Percentiles rank a stretch among this genome's conserved stretches.
These are phyloP conservation scores for Hyposoter didymator DNA, from an alignment of 2,888 invertebrate species.

Conservation along the genomic window DNA sequence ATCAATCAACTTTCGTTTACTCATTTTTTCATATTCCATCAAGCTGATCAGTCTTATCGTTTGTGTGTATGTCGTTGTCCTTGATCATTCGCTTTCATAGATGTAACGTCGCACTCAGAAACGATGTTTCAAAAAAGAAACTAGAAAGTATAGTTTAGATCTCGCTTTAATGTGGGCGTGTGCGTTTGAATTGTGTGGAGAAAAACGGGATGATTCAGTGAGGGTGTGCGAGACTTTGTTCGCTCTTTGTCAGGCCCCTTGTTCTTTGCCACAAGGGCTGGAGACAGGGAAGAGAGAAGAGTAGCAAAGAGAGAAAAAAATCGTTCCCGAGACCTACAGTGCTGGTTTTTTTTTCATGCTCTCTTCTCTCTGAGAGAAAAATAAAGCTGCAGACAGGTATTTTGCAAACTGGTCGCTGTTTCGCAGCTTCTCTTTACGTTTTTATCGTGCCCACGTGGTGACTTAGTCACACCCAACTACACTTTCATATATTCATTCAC, in stretches of 20 bases:
- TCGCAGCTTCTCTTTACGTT: conserved; percentile 6
- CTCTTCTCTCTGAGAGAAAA: conserved; percentile 13
- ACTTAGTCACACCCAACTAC: conserved; percentile 37
- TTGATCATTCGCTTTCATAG: conserved; percentile 48
- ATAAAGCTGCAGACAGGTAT: conserved; percentile 32
- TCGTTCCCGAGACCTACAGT: conserved; percentile 21
- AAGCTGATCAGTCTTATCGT: conserved; percentile 59
- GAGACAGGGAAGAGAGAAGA: conserved; percentile 9
- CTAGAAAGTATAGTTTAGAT: conserved; percentile 9
- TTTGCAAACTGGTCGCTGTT: conserved; percentile 40
- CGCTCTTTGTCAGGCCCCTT: conserved; percentile 43
- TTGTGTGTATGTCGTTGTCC: conserved; percentile 21
- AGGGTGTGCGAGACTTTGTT: conserved; percentile 54
- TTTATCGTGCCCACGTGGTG: conserved; percentile 34
- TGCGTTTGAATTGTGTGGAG: conserved; percentile 18
- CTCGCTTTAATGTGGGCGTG: conserved; percentile 5
- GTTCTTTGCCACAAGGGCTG: conserved; percentile 48
- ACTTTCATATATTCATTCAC: conserved; percentile 53
- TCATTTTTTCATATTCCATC: conserved; percentile 20
- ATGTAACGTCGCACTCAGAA: conserved; percentile 14
- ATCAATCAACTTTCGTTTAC: conserved; percentile 51
- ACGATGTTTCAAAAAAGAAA: not conserved
- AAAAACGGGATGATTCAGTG: conserved; percentile 45
- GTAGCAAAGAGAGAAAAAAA: conserved; percentile 28
- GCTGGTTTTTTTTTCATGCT: not conserved